Evolutionary conservation across 2,888 invertebrate species (phyloP).

Genomic region (Lasioglossum marginatum): DNA sequence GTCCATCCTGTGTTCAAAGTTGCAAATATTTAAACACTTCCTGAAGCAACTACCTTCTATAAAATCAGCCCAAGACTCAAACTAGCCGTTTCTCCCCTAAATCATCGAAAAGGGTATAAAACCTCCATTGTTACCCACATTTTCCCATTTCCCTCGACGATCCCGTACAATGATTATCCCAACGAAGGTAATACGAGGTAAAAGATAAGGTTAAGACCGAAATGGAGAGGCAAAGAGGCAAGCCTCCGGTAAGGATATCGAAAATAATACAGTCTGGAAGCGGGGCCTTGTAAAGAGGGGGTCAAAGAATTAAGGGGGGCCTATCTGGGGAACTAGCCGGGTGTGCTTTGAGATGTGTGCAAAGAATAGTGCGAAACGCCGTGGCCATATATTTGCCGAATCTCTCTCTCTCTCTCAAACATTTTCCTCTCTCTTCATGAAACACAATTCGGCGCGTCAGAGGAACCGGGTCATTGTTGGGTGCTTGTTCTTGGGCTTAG

Average conservation of each 20-base stretch:
- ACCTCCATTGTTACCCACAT: neutral
- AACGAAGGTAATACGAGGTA: neutral
- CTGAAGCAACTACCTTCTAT: neutral
- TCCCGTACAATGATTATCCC: neutral
- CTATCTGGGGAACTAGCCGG: conserved; percentile 21
- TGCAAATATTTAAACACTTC: neutral
- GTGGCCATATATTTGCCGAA: conserved; percentile 44
- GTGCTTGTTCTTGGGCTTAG: conserved; percentile 20
- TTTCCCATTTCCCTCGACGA: neutral
- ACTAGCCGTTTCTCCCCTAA: neutral
- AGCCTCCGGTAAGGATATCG: neutral
- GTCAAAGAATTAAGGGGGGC: conserved; percentile 5
- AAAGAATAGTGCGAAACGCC: conserved; percentile 49
- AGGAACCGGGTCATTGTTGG: conserved; percentile 54
- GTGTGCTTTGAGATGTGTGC: conserved; percentile 22
- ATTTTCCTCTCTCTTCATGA: neutral
- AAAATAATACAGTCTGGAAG: conserved; percentile 22
- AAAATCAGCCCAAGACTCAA: neutral
- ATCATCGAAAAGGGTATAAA: neutral
- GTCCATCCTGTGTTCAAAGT: neutral
- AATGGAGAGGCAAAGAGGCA: neutral
- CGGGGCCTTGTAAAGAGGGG: conserved; percentile 19
- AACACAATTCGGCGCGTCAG: conserved; percentile 41
- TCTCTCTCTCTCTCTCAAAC: conserved; percentile 15
- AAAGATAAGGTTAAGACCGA: neutral